Percentiles rank a stretch among this genome's conserved stretches.
phyloP scores from a whole-genome alignment of 2,113 vertebrate species.

The Nycticryphes semicollaris region DNA sequence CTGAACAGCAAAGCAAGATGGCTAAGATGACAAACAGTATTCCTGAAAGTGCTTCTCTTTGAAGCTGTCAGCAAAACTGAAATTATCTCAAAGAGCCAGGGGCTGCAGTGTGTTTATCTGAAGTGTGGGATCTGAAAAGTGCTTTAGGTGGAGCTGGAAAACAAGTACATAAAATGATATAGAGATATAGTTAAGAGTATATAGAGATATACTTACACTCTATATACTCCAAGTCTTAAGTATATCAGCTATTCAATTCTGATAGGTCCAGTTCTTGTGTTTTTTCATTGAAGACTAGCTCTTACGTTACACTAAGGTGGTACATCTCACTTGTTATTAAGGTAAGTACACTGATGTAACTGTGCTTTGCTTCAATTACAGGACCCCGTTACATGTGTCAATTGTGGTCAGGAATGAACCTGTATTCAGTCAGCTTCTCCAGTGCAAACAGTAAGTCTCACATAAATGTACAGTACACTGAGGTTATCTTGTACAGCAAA shows the following conservation, averaged over 20 bases:
- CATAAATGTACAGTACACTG: neutral
- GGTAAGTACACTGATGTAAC: neutral
- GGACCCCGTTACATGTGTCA: slow-evolving; percentile 92
- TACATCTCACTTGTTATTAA: neutral
- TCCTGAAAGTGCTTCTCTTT: neutral
- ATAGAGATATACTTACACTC: no score
- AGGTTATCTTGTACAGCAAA: neutral
- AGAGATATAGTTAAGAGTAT: neutral
- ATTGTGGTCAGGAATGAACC: slow-evolving; percentile 90
- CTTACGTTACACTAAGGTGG: neutral
- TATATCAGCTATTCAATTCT: neutral
- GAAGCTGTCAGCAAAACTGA: neutral
- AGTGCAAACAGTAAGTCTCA: slow-evolving; percentile 92
- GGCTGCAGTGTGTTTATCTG: neutral
- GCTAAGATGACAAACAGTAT: neutral
- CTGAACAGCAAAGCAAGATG: neutral
- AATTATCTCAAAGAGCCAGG: neutral
- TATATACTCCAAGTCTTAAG: no score
- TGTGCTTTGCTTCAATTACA: slow-evolving; percentile 33
- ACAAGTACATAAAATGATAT: neutral
- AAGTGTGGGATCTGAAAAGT: neutral
- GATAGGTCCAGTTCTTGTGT: neutral
- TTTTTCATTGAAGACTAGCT: neutral
- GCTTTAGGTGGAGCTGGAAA: neutral
- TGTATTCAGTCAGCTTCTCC: slow-evolving; percentile 93